Percentiles rank a stretch among this genome's conserved stretches.
These are phyloP conservation scores for Pseudomyrmex cubaensis DNA, from an alignment of 1,140 invertebrate species.

Conservation along the genomic window DNA sequence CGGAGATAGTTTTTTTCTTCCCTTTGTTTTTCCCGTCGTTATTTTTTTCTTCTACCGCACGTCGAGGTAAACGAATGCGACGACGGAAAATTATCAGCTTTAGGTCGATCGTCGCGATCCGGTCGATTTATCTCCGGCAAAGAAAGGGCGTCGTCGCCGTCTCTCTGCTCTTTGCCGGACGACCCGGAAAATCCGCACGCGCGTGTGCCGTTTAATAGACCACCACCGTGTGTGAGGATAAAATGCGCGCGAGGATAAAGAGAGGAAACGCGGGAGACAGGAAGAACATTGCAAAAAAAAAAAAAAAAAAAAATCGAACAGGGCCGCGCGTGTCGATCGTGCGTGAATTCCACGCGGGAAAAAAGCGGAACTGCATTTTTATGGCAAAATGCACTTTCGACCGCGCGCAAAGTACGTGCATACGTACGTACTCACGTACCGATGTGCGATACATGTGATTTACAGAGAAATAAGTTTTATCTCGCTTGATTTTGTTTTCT, in stretches of 20 bases:
- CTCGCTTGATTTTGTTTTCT: too few relatives aligned
- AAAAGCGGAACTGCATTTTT: slow-evolving; percentile 24
- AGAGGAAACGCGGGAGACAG: not conserved
- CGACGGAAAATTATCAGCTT: slow-evolving; percentile 33
- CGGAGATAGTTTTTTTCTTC: not conserved
- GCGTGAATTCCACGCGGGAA: not conserved
- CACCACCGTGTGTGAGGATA: not conserved
- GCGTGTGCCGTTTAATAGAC: slow-evolving; percentile 30
- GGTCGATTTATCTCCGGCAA: slow-evolving; percentile 16
- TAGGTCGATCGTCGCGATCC: slow-evolving; percentile 20
- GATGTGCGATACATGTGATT: not conserved
- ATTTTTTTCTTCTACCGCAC: not conserved
- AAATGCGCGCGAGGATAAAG: not conserved
- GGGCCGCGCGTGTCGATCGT: slow-evolving; percentile 3
- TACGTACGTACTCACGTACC: not conserved
- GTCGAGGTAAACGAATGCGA: slow-evolving; percentile 14
- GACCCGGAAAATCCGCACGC: slow-evolving; percentile 26
- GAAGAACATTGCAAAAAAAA: not conserved
- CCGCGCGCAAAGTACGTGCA: not conserved
- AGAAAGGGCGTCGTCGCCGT: not conserved
- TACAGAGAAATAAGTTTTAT: slow-evolving; percentile 7
- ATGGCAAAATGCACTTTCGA: slow-evolving; percentile 46
- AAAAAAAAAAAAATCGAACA: too few relatives aligned
- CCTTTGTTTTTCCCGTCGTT: not conserved
- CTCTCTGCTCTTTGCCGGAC: slow-evolving; percentile 8